phyloP scores from a whole-genome alignment of 2,113 vertebrate genomes.

The Myxocyprinus asiaticus region DNA sequence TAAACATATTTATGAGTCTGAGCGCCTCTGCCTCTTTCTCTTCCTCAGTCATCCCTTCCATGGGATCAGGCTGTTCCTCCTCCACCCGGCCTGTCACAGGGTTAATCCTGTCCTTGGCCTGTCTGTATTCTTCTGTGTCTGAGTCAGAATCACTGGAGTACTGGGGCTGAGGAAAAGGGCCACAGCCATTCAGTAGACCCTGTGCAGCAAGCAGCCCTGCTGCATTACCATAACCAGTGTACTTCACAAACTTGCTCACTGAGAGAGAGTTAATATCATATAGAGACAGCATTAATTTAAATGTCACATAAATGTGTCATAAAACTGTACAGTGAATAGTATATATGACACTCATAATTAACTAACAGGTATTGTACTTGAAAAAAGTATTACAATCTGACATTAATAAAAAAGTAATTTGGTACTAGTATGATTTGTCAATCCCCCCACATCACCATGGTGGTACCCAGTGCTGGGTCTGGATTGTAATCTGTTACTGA shows the following conservation, averaged over 20 bases:
- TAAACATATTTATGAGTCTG: conserved; percentile 76
- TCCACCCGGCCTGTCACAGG: conserved; percentile 79
- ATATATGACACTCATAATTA: not conserved
- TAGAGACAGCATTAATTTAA: not conserved
- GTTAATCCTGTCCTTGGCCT: conserved; percentile 74
- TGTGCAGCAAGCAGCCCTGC: conserved; percentile 78
- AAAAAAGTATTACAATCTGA: not conserved
- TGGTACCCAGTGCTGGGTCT: too few relatives aligned
- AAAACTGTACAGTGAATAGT: too few relatives aligned
- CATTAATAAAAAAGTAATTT: too few relatives aligned
- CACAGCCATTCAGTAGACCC: conserved; percentile 68
- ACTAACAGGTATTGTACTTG: not conserved
- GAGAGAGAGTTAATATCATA: not conserved
- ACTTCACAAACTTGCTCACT: conserved; percentile 82
- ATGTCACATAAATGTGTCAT: not conserved
- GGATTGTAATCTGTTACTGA: too few relatives aligned
- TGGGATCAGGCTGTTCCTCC: conserved; percentile 72
- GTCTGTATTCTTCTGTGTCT: conserved; percentile 80
- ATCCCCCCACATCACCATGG: too few relatives aligned
- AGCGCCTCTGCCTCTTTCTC: conserved; percentile 80
- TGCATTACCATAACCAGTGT: conserved; percentile 82
- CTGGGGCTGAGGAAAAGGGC: conserved; percentile 36
- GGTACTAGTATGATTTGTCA: too few relatives aligned
- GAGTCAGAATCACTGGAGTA: conserved; percentile 82
- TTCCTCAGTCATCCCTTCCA: conserved; percentile 81